A percentile compares a stretch with the other conserved stretches of the same genome.
phyloP scores from a whole-genome alignment of 2,113 vertebrate genomes.

The Hirundichthys speculiger region DNA sequence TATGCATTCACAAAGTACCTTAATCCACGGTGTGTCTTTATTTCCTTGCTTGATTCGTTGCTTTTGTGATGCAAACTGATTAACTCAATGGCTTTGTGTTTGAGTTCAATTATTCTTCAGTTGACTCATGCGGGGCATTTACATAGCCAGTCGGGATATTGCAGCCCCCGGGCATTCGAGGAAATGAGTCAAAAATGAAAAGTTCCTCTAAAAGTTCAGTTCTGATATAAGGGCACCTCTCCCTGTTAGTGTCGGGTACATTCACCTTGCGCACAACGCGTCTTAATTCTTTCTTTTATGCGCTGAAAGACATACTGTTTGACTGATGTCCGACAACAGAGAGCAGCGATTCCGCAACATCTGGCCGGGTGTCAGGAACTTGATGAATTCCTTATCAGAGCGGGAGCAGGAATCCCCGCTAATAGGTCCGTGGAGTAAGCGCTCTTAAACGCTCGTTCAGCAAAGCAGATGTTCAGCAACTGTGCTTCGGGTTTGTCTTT shows the following conservation, averaged over 20 bases:
- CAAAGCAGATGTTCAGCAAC: slow-evolving; percentile 78
- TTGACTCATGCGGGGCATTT: slow-evolving; percentile 59
- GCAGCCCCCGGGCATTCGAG: slow-evolving; percentile 45
- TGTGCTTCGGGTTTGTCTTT: slow-evolving; percentile 70
- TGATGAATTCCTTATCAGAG: slow-evolving; percentile 80
- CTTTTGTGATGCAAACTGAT: slow-evolving; percentile 76
- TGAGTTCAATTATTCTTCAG: slow-evolving; percentile 65
- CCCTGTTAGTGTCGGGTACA: background rate
- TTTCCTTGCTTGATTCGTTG: slow-evolving; percentile 49
- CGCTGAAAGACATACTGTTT: slow-evolving; percentile 51
- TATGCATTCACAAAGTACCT: slow-evolving; percentile 70
- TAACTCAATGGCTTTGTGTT: slow-evolving; percentile 73
- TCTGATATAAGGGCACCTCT: too few species aligned
- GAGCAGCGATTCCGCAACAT: slow-evolving; percentile 75
- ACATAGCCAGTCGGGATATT: slow-evolving; percentile 25
- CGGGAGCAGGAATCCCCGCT: slow-evolving; percentile 66
- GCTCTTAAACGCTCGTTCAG: slow-evolving; percentile 65
- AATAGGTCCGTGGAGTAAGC: slow-evolving; percentile 77
- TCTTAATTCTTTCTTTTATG: slow-evolving; percentile 21
- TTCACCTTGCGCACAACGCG: background rate
- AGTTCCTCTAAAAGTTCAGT: background rate
- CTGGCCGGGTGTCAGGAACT: slow-evolving; percentile 75
- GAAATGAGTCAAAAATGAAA: slow-evolving; percentile 45
- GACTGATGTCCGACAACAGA: slow-evolving; percentile 71
- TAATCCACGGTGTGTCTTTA: slow-evolving; percentile 68